Evolutionary conservation across 2,888 invertebrate genomes (phyloP), one percentile per base, ranked within the genome.

Genomic region (Glaucopsyche alexis): DNA sequence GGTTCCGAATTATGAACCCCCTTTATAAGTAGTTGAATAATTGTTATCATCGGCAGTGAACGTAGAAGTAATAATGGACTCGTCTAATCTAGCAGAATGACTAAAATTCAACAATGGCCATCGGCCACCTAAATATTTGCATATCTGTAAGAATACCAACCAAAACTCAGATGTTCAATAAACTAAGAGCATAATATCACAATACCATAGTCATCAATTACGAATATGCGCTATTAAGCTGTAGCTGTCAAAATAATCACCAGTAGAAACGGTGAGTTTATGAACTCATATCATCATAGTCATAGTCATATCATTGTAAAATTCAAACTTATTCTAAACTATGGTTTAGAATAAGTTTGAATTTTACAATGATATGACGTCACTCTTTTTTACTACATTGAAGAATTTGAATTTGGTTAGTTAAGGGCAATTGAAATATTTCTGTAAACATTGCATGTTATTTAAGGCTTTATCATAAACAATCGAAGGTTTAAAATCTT

Each of bases 371-470:
- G 19, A 11, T 65, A 66, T 66, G 66, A 66, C 66, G n/a, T 66
- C 66, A 66, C 9, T 42, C n/a, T 66, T 66, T 42, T 49, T 69
- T 69, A 47, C 29, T 49, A 19, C 29, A 29, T 14, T 19, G 29
- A 47, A 67, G 47, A 49, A 49, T 69, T 69, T 47, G 69, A 69
- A 69, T 42, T 45, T 67, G 19, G 69, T 69, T 69, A 69, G 69
- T 69, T 69, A 69, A 45, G 45, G 45, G 47, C 69, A 49, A 69
- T 69, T 19, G 47, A 69, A 69, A 7, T 19, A 49, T 69, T 49
- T 47, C 47, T 13, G 69, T 47, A 19, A 69, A 69, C 13, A 13
- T 49, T 9, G 14, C 47, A 49, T 19, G 19, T 69, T 13, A 69
- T 29, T 69, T 69, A 29, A 19, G 47, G 19, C 69, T 69, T 49